A percentile compares a stretch with the other conserved stretches of the same genome.
Conservation (phyloP, 2,113 vertebrate genomes). For the Theristicus caerulescens region DNA sequence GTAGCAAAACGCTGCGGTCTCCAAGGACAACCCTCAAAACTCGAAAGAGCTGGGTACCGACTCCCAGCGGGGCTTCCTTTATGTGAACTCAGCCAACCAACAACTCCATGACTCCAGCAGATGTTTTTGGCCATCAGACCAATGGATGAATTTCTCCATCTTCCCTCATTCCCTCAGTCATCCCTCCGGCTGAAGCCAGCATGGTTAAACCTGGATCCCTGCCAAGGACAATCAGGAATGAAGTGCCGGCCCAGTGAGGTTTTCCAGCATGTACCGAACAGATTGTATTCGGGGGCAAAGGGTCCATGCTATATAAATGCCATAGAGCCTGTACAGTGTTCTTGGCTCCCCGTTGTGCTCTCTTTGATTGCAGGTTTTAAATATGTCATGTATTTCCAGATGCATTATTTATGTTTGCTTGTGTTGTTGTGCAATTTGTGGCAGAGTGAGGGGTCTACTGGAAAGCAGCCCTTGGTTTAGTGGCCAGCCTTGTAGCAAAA, state of each 20-base stretch:
- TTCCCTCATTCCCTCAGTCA: constrained; percentile 59
- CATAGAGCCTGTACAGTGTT: not conserved
- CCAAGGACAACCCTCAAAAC: constrained; percentile 43
- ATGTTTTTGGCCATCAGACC: constrained; percentile 68
- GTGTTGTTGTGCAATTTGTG: constrained; percentile 69
- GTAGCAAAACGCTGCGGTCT: not conserved
- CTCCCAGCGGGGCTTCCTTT: constrained; percentile 34
- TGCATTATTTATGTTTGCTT: constrained; percentile 55
- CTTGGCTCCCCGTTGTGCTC: not conserved
- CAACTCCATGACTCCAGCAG: constrained; percentile 71
- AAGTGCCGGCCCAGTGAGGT: constrained; percentile 30
- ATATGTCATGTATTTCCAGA: constrained; percentile 25
- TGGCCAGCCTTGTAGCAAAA: constrained; percentile 43
- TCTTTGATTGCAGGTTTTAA: constrained; percentile 41
- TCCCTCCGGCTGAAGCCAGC: constrained; percentile 39
- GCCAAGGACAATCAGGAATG: constrained; percentile 65
- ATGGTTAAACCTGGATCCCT: constrained; percentile 60
- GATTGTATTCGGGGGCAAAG: constrained; percentile 39
- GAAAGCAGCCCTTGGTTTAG: constrained; percentile 54
- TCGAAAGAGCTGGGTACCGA: constrained; percentile 32
- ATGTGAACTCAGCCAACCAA: constrained; percentile 66
- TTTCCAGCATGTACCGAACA: constrained; percentile 48
- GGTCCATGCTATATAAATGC: constrained; percentile 29
- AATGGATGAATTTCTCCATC: constrained; percentile 57
- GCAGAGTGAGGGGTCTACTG: constrained; percentile 45